Percentiles rank a stretch among this genome's conserved stretches.
These are phyloP conservation scores for Tolmerus cingulatus DNA, from an alignment of 2,888 invertebrate genomes.

Conservation along the genomic window DNA sequence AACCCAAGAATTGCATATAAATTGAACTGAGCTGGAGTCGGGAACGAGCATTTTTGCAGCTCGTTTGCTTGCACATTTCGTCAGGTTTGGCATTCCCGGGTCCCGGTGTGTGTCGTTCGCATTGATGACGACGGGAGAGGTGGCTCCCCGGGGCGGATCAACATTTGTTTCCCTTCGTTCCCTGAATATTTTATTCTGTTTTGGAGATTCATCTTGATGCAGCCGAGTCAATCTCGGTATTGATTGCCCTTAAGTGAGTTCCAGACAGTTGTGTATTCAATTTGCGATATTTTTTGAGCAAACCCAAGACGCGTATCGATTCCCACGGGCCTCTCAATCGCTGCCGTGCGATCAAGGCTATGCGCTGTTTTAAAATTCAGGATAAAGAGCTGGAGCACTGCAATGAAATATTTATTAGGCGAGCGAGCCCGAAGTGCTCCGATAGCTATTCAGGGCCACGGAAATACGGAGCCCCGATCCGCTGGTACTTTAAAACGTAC, in stretches of 20 bases:
- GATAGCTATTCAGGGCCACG: not conserved
- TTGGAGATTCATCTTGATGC: slow-evolving; percentile 28
- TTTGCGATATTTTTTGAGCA: not conserved
- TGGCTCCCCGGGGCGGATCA: not conserved
- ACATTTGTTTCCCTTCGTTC: slow-evolving; percentile 21
- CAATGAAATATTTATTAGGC: not conserved
- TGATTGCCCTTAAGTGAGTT: slow-evolving; percentile 28
- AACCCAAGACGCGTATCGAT: not conserved
- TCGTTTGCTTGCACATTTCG: not conserved
- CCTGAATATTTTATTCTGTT: slow-evolving; percentile 26
- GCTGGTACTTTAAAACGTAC: not conserved
- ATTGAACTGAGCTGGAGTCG: not conserved
- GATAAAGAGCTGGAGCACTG: not conserved
- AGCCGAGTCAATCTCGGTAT: slow-evolving; percentile 26
- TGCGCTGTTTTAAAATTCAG: not conserved
- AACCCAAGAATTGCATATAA: not conserved
- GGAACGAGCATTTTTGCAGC: not conserved
- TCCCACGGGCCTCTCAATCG: not conserved
- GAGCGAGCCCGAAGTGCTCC: not conserved
- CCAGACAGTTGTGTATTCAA: not conserved
- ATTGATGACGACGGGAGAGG: not conserved
- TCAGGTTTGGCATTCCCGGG: not conserved
- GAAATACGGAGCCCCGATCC: not conserved
- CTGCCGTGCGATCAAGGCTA: not conserved
- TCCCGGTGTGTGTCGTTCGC: not conserved